Evolutionary conservation across 2,888 invertebrate genomes (phyloP).

Genomic region (Teinopalpus imperialis): DNA sequence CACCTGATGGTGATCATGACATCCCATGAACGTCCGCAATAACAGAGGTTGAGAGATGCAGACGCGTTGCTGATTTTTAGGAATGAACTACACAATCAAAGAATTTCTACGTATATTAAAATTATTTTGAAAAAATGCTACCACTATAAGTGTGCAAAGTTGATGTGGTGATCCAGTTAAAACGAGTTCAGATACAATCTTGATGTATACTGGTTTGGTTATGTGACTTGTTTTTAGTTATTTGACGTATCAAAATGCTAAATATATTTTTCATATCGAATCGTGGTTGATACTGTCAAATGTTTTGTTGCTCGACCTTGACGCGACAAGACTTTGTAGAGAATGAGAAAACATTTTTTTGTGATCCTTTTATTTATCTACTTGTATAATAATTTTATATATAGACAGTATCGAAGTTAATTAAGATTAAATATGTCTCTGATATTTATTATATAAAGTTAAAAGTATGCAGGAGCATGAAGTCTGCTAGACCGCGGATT

Average conservation of each 20-base stretch:
- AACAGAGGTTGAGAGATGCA: too few relatives aligned
- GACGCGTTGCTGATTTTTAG: too few relatives aligned
- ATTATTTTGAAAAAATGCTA: too few relatives aligned
- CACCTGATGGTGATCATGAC: too few relatives aligned
- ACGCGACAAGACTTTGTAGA: constrained; percentile 7
- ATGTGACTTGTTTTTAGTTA: neutral
- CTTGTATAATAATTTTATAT: constrained; percentile 11
- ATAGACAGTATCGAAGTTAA: constrained; percentile 2
- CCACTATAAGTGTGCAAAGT: too few relatives aligned
- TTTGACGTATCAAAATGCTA: neutral
- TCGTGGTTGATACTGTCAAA: constrained; percentile 9
- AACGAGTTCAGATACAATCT: constrained; percentile 10
- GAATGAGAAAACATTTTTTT: constrained; percentile 18
- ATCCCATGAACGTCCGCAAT: too few relatives aligned
- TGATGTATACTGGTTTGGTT: constrained; percentile 1
- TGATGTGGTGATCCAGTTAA: constrained; percentile 2
- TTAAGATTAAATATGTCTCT: neutral
- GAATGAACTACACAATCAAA: too few relatives aligned
- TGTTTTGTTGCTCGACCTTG: constrained; percentile 20
- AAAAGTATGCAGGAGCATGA: too few relatives aligned
- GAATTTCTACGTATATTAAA: too few relatives aligned
- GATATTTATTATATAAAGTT: too few relatives aligned
- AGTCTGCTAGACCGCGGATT: too few relatives aligned
- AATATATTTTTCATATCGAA: constrained; percentile 2
- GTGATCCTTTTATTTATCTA: constrained; percentile 4